These are phyloP conservation scores for Drosophila mimetica DNA, from an alignment of 2,888 invertebrate genomes.

Conservation along the genomic window DNA sequence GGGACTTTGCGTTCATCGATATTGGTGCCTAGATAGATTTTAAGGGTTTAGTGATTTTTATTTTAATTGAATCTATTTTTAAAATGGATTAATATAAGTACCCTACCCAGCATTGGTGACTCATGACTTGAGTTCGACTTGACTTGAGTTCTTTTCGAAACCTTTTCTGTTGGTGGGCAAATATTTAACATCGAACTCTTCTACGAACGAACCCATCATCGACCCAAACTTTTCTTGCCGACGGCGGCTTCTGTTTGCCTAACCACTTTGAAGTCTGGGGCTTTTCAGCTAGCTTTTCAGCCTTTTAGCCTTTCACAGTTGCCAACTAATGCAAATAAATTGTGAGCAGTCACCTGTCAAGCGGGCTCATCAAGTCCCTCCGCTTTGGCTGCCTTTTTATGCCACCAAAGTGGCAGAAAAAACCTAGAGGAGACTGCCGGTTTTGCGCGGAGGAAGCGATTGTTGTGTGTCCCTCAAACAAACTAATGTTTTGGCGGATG, in stretches of 20 bases:
- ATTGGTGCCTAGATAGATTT: too few relatives aligned
- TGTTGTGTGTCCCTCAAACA: slow-evolving; percentile 32
- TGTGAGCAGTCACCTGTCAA: slow-evolving; percentile 64
- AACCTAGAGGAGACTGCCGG: slow-evolving; percentile 20
- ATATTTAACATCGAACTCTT: slow-evolving; percentile 9
- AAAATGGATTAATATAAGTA: not conserved
- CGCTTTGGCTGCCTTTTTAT: slow-evolving; percentile 11
- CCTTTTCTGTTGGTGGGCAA: slow-evolving; percentile 5
- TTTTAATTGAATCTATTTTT: not conserved
- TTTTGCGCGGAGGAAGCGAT: slow-evolving; percentile 36
- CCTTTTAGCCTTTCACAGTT: slow-evolving; percentile 52
- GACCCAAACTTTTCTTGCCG: slow-evolving; percentile 25
- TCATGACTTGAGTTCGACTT: slow-evolving; percentile 10
- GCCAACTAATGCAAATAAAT: slow-evolving; percentile 79
- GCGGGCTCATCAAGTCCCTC: slow-evolving; percentile 62
- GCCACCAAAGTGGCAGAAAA: slow-evolving; percentile 16
- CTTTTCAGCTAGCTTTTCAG: slow-evolving; percentile 35
- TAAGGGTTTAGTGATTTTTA: not conserved
- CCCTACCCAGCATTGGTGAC: not conserved
- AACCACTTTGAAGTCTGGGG: slow-evolving; percentile 48
- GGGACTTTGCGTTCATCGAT: not conserved
- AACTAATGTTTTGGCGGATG: slow-evolving; percentile 7
- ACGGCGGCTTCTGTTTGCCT: slow-evolving; percentile 68
- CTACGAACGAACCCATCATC: slow-evolving; percentile 1
- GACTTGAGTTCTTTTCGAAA: slow-evolving; percentile 1